Evolutionary conservation across 2,113 vertebrate genomes (phyloP), one percentile per base, ranked within the genome.

Genomic region (Isichthys henryi): DNA sequence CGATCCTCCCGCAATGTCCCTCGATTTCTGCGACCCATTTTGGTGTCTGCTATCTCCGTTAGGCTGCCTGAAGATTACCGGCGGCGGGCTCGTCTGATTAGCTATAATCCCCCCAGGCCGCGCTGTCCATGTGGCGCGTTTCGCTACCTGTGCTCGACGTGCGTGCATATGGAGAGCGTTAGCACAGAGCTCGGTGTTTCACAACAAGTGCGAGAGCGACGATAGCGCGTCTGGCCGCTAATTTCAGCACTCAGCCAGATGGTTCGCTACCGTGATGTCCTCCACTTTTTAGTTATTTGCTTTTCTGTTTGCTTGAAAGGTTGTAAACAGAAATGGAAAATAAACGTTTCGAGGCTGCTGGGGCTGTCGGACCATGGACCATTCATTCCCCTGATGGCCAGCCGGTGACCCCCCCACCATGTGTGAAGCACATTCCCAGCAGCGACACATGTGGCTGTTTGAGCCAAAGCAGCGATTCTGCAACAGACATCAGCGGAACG

Each of bases 171-270:
- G 66, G 86, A 87, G 89, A 92, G 35, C 27, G 90, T 77, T 86
- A 80, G 56, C 46, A 43, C 84, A 23, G 48, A 53, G 46, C 49
- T 85, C 80, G 27, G 70, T 66, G 88, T 88, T 77, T 89, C 50
- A 17, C 90, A 23, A 56, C 89, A 87, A 62, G 88, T 77, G 88
- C 88, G 66, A 10, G 77, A 13, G 50, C 83, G 53, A 48, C 48
- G 89, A 89, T 86, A 84, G 11, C 7, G 7, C 66, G 77, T 87
- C 90, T 89, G 85, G 58, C 88, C 88, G 49, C 89, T 88, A 90
- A 85, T 88, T 87, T 89, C 87, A 87, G 77, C 88, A 88, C 56
- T 85, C 84, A 89, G 74, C 66, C 48, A 88, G 74, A 80, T 80
- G 74, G 74, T 35, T 43, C 35, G 15, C 74, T 80, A 43, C 66